A percentile compares a stretch with the other conserved stretches of the same genome.
Evolutionary conservation across 2,888 invertebrate species (phyloP).

Genomic region (Drosophila cognata): DNA sequence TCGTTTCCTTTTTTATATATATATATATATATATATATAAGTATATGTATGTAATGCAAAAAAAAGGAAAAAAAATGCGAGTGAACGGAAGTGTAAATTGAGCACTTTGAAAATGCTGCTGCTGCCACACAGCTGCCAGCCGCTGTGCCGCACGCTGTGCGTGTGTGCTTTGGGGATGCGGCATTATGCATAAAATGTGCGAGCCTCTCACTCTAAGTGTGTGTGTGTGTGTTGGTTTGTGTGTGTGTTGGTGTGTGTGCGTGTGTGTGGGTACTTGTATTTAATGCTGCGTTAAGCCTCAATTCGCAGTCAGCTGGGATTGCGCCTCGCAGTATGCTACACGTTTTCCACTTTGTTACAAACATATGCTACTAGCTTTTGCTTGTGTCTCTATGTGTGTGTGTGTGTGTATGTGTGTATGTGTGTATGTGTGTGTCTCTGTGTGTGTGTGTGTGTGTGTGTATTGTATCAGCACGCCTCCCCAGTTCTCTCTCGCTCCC

Average conservation of each 20-base stretch:
- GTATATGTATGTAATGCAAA: slow-evolving; percentile 27
- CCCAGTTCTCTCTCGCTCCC: neutral
- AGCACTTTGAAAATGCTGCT: slow-evolving; percentile 70
- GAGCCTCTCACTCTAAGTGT: neutral
- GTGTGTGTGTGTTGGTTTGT: neutral
- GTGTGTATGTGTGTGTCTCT: neutral
- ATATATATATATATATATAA: neutral
- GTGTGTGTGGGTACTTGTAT: slow-evolving; percentile 48
- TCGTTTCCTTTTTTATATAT: slow-evolving; percentile 12
- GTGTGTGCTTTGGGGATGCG: slow-evolving; percentile 47
- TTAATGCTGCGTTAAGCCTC: slow-evolving; percentile 54
- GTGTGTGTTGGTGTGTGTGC: slow-evolving; percentile 10
- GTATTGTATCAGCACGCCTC: slow-evolving; percentile 5
- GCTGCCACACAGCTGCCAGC: slow-evolving; percentile 42
- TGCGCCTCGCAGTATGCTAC: slow-evolving; percentile 70
- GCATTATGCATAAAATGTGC: slow-evolving; percentile 60
- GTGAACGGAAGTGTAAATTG: slow-evolving; percentile 75
- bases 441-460: slow-evolving; percentile 33
- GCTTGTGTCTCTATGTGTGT: neutral
- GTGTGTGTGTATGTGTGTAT: slow-evolving; percentile 14
- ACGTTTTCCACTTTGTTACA: slow-evolving; percentile 41
- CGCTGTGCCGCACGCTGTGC: slow-evolving; percentile 46
- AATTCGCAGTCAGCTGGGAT: slow-evolving; percentile 74
- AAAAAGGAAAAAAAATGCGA: slow-evolving; percentile 7
- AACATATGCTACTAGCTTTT: slow-evolving; percentile 59